Evolutionary conservation across 2,797 vertebrate genomes (phyloP).

Genomic region (Acrossocheilus wenchowensis): DNA sequence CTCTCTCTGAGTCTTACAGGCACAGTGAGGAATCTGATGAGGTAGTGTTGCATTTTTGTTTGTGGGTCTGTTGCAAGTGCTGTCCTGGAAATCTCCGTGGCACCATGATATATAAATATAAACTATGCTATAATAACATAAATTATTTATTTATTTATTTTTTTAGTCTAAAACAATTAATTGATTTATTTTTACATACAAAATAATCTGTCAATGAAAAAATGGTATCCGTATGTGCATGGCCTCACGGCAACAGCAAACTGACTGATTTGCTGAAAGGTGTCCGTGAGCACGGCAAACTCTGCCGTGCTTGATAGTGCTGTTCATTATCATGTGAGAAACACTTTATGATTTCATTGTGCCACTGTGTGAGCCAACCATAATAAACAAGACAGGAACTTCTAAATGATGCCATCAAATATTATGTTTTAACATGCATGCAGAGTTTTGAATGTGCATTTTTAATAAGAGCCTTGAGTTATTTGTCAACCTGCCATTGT

Average conservation of each 20-base stretch:
- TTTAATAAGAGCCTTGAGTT: slow-evolving; percentile 43
- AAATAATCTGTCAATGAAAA: background rate
- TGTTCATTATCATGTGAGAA: slow-evolving; percentile 19
- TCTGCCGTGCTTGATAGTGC: background rate
- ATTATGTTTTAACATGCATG: slow-evolving; percentile 38
- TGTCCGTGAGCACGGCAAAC: background rate
- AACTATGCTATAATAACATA: background rate
- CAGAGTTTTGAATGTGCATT: slow-evolving; percentile 11
- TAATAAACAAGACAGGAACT: background rate
- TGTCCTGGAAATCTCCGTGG: slow-evolving; percentile 66
- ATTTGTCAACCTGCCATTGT: slow-evolving; percentile 39
- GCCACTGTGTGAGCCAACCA: background rate
- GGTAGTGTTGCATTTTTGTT: slow-evolving; percentile 79
- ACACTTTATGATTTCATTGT: background rate
- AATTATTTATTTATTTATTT: background rate
- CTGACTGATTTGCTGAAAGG: slow-evolving; percentile 12
- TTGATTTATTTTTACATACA: background rate
- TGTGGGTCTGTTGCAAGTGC: slow-evolving; percentile 68
- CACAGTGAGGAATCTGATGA: slow-evolving; percentile 77
- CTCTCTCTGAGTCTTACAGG: slow-evolving; percentile 64
- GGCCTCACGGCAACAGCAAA: background rate
- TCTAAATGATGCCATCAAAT: slow-evolving; percentile 29
- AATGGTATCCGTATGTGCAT: background rate
- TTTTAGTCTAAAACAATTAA: background rate
- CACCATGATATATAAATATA: slow-evolving; percentile 47